phyloP scores from a whole-genome alignment of 2,888 invertebrate species.

The Epistrophella euchroma region DNA sequence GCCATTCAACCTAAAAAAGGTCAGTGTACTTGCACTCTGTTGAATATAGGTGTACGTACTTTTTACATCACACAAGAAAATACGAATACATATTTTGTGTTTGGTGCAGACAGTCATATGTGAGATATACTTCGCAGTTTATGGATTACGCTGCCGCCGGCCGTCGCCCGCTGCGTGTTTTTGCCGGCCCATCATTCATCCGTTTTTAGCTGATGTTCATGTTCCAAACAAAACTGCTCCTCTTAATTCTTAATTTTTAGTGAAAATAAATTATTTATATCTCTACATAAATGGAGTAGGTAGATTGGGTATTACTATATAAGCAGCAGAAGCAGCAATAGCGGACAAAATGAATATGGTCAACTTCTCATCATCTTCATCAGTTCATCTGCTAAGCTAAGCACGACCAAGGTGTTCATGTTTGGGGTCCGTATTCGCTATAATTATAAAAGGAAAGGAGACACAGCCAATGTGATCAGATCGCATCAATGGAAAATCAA shows the following conservation, averaged over 20 bases:
- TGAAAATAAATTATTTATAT: conserved; percentile 72
- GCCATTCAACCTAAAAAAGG: conserved; percentile 75
- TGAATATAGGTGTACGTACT: conserved; percentile 47
- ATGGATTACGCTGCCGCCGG: conserved; percentile 33
- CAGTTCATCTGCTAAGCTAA: conserved; percentile 68
- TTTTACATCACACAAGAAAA: background rate
- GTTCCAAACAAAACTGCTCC: conserved; percentile 23
- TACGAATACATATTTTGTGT: background rate
- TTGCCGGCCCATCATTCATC: conserved; percentile 15
- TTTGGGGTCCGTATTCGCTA: conserved; percentile 60
- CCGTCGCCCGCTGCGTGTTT: too few species aligned
- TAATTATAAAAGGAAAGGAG: conserved; percentile 60
- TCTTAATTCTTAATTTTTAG: conserved; percentile 37
- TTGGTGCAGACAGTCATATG: conserved; percentile 18
- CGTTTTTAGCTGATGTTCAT: conserved; percentile 1
- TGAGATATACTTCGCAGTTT: conserved; percentile 41
- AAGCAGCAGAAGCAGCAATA: conserved; percentile 8
- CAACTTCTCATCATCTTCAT: conserved; percentile 64
- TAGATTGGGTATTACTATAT: conserved; percentile 2
- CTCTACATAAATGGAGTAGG: conserved; percentile 27
- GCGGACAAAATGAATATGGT: conserved; percentile 21
- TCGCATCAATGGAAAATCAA: conserved; percentile 40
- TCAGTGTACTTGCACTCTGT: conserved; percentile 73
- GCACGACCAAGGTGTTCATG: conserved; percentile 73
- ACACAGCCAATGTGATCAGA: conserved; percentile 50